A percentile compares a stretch with the other conserved stretches of the same genome.
Evolutionary conservation across 2,888 invertebrate genomes (phyloP).

Genomic region (Thymelicus acteon): DNA sequence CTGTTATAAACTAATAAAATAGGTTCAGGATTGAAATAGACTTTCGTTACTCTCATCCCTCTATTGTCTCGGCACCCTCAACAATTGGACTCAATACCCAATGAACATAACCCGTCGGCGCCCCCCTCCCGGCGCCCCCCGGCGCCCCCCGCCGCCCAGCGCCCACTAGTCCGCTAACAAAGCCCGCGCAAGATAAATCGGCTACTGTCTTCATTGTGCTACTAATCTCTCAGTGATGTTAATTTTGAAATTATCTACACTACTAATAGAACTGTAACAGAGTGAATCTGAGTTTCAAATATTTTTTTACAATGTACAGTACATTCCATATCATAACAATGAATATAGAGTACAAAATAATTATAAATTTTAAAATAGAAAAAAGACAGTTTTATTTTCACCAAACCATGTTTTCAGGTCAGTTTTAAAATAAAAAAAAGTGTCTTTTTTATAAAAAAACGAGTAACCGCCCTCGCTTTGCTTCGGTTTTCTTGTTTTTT

Average conservation of each 20-base stretch:
- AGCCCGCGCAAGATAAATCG: slow-evolving; percentile 38
- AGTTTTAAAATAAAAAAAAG: too few species aligned
- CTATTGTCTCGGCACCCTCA: slow-evolving; percentile 30
- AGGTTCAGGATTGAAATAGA: slow-evolving; percentile 21
- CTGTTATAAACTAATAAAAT: not conserved
- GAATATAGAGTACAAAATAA: too few species aligned
- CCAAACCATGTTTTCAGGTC: too few species aligned
- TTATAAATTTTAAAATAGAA: too few species aligned
- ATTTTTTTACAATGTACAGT: too few species aligned
- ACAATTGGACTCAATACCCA: slow-evolving; percentile 34
- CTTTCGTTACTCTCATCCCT: slow-evolving; percentile 8
- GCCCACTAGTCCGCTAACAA: slow-evolving; percentile 7
- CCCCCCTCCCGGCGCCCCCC: not conserved
- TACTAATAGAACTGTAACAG: too few species aligned
- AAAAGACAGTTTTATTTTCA: too few species aligned
- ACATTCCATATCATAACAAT: too few species aligned
- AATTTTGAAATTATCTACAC: slow-evolving; percentile 31
- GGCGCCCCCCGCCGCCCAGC: not conserved
- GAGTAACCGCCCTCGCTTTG: too few species aligned
- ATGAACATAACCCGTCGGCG: slow-evolving; percentile 5
- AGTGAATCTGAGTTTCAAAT: too few species aligned
- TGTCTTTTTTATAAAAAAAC: too few species aligned
- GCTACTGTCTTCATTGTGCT: slow-evolving; percentile 35
- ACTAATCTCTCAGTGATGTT: slow-evolving; percentile 39
- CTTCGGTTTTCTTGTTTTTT: too few species aligned